Evolutionary conservation across 2,888 invertebrate genomes (phyloP), one percentile per base, ranked within the genome.

Genomic region (Microplitis deprimator): DNA sequence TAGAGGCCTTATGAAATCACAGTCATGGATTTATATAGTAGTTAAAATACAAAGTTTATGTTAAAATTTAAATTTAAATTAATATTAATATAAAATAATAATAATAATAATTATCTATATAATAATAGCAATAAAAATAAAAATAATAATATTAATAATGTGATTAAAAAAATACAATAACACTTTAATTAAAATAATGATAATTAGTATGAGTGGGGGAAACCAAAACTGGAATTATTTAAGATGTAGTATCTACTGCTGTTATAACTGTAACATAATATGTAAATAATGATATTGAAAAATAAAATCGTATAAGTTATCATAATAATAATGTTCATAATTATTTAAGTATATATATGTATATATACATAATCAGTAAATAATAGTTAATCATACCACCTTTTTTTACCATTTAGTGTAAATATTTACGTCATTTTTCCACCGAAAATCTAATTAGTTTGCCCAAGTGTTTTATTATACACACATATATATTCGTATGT

Each of bases 1-100:
- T 62, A 82, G 81, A 84, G 69, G 80, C 79, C 80, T 81, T 82
- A 82, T 78, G 79, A 76, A 79, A 81, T 82, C 79, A 82, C 79
- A 81, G 80, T 82, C 79, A 81, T 79, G 80, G 78, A 82, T 81
- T 75, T 79, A 75, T 82, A 77, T 76, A 29, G 29, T 29, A 29
- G 73, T 76, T 71, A 80, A 76, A 70, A 65, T 64, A 70, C 62
- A 39, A 65, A 61, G 20, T 69, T 17, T n/a, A 40, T 8, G 16
- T 73, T 13, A 0, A 10, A 8, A 67, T 17, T 67, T 50, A 50
- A 50, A 73, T 39, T 7, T 17, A 38, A 72, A 62, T 7, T 50
- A 50, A 13, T 50, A 50, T 50, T 50, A 13, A 50, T 50, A 50
- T 13, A 50, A 4, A 75, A 70, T 69, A 29, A 29, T 29, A 29